Percentiles rank a stretch among this genome's conserved stretches.
Conservation (phyloP, 2,888 invertebrate species). For the Eledone cirrhosa region DNA sequence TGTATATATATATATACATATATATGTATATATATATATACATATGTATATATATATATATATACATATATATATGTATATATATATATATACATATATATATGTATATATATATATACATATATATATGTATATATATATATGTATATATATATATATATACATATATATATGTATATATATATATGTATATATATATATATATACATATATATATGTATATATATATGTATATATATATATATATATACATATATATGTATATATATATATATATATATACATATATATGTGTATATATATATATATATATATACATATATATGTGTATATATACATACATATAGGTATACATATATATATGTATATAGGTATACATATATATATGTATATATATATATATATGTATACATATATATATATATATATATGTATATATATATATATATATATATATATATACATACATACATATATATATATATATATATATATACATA, state of each 20-base stretch:
- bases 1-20: background rate
- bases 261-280: background rate
- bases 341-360: background rate
- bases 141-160: background rate
- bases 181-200: too few relatives aligned
- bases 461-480: too few relatives aligned
- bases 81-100: background rate
- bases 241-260: background rate
- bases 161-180: too few relatives aligned
- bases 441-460: too few relatives aligned
- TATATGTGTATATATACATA: background rate
- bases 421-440: too few relatives aligned
- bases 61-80: slow-evolving; percentile 7
- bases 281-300: background rate
- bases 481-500: too few relatives aligned
- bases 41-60: slow-evolving; percentile 14
- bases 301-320: background rate
- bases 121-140: background rate
- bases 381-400: background rate
- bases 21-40: background rate
- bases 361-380: background rate
- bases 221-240: background rate
- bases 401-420: too few relatives aligned
- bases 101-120: background rate
- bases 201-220: background rate